A percentile compares a stretch with the other conserved stretches of the same genome.
phyloP scores from a whole-genome alignment of 1,140 invertebrate species.

The Bombyx mori region DNA sequence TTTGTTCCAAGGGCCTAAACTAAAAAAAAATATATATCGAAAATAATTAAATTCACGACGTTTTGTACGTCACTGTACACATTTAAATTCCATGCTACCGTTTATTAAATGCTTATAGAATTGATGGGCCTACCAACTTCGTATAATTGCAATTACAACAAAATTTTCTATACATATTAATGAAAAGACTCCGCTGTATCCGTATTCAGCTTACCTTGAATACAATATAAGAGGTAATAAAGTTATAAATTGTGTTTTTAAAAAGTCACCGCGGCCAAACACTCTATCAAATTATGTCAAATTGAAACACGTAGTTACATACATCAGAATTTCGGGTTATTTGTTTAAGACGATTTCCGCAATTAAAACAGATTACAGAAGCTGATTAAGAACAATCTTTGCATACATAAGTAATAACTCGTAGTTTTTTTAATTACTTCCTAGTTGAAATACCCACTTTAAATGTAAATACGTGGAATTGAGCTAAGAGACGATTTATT shows the following conservation, averaged over 20 bases:
- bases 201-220: slow-evolving; percentile 2
- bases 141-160: neutral
- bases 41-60: too few relatives aligned
- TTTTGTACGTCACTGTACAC: too few relatives aligned
- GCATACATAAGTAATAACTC: slow-evolving; percentile 2
- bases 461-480: slow-evolving; percentile 2
- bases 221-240: slow-evolving; percentile 1
- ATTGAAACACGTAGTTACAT: neutral
- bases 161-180: neutral
- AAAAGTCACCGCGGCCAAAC: neutral
- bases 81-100: too few relatives aligned
- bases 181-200: neutral
- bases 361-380: slow-evolving; percentile 3
- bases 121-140: too few relatives aligned
- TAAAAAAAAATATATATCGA: too few relatives aligned
- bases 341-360: slow-evolving; percentile 8
- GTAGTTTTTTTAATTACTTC: neutral
- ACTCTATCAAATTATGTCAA: slow-evolving; percentile 1
- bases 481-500: neutral
- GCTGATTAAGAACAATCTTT: neutral
- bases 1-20: too few relatives aligned
- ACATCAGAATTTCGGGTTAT: slow-evolving; percentile 2
- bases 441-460: neutral
- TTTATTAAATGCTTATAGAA: too few relatives aligned
- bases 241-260: slow-evolving; percentile 1